These are phyloP conservation scores for Sibirionetta formosa DNA, from an alignment of 2,797 vertebrate species.

Conservation along the genomic window DNA sequence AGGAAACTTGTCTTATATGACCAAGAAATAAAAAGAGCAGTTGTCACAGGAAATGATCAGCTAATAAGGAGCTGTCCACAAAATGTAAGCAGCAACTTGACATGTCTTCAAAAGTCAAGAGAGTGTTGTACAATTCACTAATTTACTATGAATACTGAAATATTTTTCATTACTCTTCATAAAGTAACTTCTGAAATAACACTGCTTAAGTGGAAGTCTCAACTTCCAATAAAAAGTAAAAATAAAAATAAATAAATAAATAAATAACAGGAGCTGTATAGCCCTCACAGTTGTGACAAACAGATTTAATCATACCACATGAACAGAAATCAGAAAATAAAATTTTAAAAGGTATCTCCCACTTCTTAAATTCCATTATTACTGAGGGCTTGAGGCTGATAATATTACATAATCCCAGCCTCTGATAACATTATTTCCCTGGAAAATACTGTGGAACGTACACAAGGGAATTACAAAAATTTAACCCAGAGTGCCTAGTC, in stretches of 20 bases:
- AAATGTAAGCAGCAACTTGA: neutral
- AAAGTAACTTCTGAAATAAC: neutral
- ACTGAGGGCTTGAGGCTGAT: neutral
- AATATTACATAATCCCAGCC: neutral
- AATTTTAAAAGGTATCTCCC: no score
- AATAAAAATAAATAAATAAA: neutral
- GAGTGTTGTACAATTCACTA: neutral
- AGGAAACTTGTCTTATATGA: neutral
- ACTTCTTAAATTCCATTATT: neutral
- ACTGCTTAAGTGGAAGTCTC: neutral
- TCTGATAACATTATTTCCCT: neutral
- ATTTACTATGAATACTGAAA: neutral
- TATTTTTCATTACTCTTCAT: conserved; percentile 4
- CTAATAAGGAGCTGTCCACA: conserved; percentile 29
- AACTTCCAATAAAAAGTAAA: neutral
- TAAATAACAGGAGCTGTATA: neutral
- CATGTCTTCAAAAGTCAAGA: neutral
- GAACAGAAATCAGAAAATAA: neutral
- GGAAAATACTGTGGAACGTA: neutral
- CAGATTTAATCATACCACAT: neutral
- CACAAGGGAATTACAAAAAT: accelerated
- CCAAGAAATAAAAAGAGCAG: conserved; percentile 6
- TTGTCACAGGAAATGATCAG: conserved; percentile 8
- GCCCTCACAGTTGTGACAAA: neutral
- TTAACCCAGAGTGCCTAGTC: neutral